Conservation (phyloP, 2,888 invertebrate genomes). For the Dromius quadrimaculatus region DNA sequence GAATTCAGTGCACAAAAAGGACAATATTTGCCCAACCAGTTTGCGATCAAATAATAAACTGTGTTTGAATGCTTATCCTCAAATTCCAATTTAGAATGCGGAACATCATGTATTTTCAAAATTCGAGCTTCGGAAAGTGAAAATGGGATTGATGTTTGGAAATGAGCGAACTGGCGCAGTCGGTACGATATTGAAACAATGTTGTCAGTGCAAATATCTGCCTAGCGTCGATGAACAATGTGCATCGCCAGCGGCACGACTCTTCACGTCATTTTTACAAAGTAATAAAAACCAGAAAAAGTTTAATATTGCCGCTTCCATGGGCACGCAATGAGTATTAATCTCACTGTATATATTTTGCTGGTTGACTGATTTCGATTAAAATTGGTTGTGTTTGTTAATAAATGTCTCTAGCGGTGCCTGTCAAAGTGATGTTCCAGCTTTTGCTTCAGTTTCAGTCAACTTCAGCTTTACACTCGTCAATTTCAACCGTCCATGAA, state of each 20-base stretch:
- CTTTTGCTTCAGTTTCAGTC: conserved; percentile 15
- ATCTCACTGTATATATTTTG: conserved; percentile 57
- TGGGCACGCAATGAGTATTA: conserved; percentile 58
- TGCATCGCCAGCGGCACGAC: conserved; percentile 14
- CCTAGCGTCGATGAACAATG: conserved; percentile 42
- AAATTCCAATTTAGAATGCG: background rate
- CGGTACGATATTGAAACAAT: conserved; percentile 42
- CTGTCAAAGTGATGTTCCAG: conserved; percentile 19
- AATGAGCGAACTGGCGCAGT: background rate
- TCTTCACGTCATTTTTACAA: conserved; percentile 55
- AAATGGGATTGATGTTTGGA: background rate
- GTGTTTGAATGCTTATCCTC: background rate
- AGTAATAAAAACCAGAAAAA: conserved; percentile 60
- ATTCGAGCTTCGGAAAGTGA: background rate
- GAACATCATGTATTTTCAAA: background rate
- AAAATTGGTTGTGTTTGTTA: conserved; percentile 43
- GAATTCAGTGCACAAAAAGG: background rate
- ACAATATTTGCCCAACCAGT: conserved; percentile 33
- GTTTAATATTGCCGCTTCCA: conserved; percentile 62
- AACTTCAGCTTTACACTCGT: conserved; percentile 45
- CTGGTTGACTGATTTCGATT: conserved; percentile 56
- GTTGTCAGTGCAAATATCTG: conserved; percentile 46
- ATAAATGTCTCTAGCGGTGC: conserved; percentile 37
- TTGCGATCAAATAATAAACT: conserved; percentile 1
- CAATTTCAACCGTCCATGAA: conserved; percentile 49